Evolutionary conservation across 2,888 invertebrate species (phyloP).

Genomic region (Polia nebulosa): DNA sequence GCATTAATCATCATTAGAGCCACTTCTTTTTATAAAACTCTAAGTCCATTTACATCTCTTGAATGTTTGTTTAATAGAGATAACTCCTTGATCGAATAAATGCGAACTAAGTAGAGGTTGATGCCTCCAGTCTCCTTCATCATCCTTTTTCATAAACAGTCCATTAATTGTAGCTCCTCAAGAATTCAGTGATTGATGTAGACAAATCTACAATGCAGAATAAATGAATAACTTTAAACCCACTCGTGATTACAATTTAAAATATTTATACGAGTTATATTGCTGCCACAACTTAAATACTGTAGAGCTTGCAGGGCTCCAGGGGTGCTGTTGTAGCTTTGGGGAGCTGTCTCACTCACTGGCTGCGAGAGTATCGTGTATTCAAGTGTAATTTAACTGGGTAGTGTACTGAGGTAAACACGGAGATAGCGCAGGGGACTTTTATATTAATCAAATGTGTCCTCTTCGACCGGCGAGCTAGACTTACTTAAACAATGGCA

Average conservation of each 20-base stretch:
- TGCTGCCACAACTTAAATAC: conserved; percentile 39
- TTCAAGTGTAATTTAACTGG: too few species aligned
- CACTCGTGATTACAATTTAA: conserved; percentile 34
- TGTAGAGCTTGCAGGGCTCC: too few species aligned
- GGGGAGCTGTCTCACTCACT: too few species aligned
- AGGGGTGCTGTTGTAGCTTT: too few species aligned
- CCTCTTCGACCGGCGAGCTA: too few species aligned
- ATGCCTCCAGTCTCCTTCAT: conserved; percentile 19
- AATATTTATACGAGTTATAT: conserved; percentile 38
- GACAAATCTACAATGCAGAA: conserved; percentile 46
- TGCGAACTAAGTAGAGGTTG: conserved; percentile 21
- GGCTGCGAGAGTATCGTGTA: too few species aligned
- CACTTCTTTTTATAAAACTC: background rate
- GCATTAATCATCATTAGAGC: background rate
- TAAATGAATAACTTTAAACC: conserved; percentile 48
- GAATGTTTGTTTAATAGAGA: background rate
- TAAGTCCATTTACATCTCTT: background rate
- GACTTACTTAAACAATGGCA: too few species aligned
- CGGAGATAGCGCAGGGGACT: too few species aligned
- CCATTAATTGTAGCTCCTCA: conserved; percentile 48
- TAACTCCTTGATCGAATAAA: background rate
- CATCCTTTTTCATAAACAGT: conserved; percentile 35
- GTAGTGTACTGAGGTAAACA: too few species aligned
- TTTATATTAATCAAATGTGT: too few species aligned
- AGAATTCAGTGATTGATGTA: conserved; percentile 55